Evolutionary conservation across 1,140 invertebrate genomes (phyloP), one percentile per base, ranked within the genome.

Genomic region (Propsilocerus akamusi): DNA sequence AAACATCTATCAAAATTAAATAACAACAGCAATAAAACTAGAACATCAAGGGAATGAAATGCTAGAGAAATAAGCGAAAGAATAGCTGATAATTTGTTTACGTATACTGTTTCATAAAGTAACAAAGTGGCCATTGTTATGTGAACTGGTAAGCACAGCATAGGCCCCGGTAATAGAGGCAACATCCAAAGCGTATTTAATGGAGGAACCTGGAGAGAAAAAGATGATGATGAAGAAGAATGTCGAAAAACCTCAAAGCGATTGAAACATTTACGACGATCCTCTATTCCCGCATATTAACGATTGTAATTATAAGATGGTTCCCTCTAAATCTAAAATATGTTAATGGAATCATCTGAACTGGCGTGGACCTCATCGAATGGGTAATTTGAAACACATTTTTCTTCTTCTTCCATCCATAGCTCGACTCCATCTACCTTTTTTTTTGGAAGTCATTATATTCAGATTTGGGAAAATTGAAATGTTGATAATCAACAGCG

Each of bases 11-110:
- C 34, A 41, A 41, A 41, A 41, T 41, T 41, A 41, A 41, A 41
- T 41, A 41, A 41, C n/a, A n/a, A n/a, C 22, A 41, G 34, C 34
- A 41, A 41, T 41, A 41, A 41, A 41, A 41, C 34, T 41, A 41
- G 34, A 41, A 41, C 34, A 41, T 41, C 34, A 17, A 17, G n/a
- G 14, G n/a, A 17, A 41, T 20, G 12, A 41, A 20, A 41, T 17
- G n/a, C n/a, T n/a, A n/a, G n/a, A n/a, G n/a, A n/a, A n/a, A n/a
- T n/a, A 17, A 17, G 8, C 5, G 14, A 41, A 4, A 41, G 34
- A 41, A 41, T 41, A 41, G 34, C 34, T 41, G 34, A 41, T 41
- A 41, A 41, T 41, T 41, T 41, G 34, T 41, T 41, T 41, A 41
- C 22, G 14, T 41, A 41, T 20, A 41, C 34, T 41, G 34, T 20